Percentiles rank a stretch among this genome's conserved stretches.
Evolutionary conservation across 2,888 invertebrate genomes (phyloP).

Genomic region (Sthenelais limicola): DNA sequence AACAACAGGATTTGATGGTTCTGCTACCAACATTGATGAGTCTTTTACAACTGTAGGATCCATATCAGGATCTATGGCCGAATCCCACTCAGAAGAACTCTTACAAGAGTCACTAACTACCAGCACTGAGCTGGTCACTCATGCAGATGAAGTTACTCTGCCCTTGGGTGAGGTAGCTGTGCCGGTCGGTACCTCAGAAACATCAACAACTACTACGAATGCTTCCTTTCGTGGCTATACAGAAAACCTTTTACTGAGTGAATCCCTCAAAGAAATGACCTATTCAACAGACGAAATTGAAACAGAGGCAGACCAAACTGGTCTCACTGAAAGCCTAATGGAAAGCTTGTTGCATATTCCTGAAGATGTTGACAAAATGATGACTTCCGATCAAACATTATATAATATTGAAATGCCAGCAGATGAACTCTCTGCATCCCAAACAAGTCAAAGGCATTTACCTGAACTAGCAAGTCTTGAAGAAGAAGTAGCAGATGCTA

Average conservation of each 20-base stretch:
- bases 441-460: conserved; percentile 12
- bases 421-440: conserved; percentile 59
- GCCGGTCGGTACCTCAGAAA: conserved; percentile 9
- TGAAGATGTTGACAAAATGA: conserved; percentile 55
- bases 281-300: conserved; percentile 24
- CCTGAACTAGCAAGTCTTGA: conserved; percentile 65
- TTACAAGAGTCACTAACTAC: conserved; percentile 3
- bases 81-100: background rate
- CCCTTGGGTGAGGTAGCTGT: conserved; percentile 1
- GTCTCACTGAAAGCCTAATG: conserved; percentile 56
- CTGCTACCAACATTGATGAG: background rate
- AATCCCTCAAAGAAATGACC: conserved; percentile 13
- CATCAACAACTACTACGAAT: conserved; percentile 5
- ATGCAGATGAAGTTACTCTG: conserved; percentile 19
- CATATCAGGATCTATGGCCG: conserved; percentile 28
- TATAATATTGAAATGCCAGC: conserved; percentile 73
- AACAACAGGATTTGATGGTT: too few relatives aligned
- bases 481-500: conserved; percentile 31
- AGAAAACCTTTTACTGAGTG: conserved; percentile 26
- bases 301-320: conserved; percentile 11
- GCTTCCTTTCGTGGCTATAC: conserved; percentile 23
- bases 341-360: conserved; percentile 56
- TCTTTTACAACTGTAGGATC: background rate
- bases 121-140: conserved; percentile 5
- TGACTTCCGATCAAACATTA: conserved; percentile 64